phyloP scores from a whole-genome alignment of 2,797 vertebrate genomes.

The Lindbergichthys nudifrons region DNA sequence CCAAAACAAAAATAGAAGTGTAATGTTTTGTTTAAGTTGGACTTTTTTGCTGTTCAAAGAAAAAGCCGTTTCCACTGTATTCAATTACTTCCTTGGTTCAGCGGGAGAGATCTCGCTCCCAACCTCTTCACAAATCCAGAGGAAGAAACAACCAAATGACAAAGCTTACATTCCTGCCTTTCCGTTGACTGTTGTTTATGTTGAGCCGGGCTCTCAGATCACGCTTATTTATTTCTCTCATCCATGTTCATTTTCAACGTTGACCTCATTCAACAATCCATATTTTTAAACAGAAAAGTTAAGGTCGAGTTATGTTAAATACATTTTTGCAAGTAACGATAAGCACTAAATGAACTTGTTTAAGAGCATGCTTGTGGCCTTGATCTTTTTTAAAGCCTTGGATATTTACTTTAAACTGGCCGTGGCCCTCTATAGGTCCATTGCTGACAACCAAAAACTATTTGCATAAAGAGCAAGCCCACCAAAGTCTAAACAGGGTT shows the following conservation, averaged over 20 bases:
- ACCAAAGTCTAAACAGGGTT: slow-evolving; percentile 46
- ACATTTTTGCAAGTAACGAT: slow-evolving; percentile 9
- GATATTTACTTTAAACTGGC: slow-evolving; percentile 32
- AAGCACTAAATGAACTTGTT: slow-evolving; percentile 18
- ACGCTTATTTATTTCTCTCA: slow-evolving; percentile 18
- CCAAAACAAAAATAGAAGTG: slow-evolving; percentile 7
- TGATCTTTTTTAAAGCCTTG: slow-evolving; percentile 48
- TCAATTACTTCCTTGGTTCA: slow-evolving; percentile 51
- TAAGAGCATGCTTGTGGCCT: slow-evolving; percentile 41
- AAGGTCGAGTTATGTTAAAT: slow-evolving; percentile 11
- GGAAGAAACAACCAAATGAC: slow-evolving; percentile 55
- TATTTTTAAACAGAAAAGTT: background rate
- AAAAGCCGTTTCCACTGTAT: slow-evolving; percentile 26
- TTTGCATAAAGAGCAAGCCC: slow-evolving; percentile 32
- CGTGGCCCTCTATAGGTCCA: background rate
- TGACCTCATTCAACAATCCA: background rate
- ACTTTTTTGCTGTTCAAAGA: slow-evolving; percentile 48
- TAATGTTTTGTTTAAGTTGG: background rate
- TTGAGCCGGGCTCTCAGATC: slow-evolving; percentile 38
- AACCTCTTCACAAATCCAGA: slow-evolving; percentile 47
- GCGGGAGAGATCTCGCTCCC: slow-evolving; percentile 42
- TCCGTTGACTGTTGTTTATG: slow-evolving; percentile 50
- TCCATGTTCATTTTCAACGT: background rate
- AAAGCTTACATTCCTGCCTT: slow-evolving; percentile 66
- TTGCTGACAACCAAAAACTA: slow-evolving; percentile 36